A percentile compares a stretch with the other conserved stretches of the same genome.
Evolutionary conservation across 2,888 invertebrate species (phyloP).

Genomic region (Deladenus siricidicola): DNA sequence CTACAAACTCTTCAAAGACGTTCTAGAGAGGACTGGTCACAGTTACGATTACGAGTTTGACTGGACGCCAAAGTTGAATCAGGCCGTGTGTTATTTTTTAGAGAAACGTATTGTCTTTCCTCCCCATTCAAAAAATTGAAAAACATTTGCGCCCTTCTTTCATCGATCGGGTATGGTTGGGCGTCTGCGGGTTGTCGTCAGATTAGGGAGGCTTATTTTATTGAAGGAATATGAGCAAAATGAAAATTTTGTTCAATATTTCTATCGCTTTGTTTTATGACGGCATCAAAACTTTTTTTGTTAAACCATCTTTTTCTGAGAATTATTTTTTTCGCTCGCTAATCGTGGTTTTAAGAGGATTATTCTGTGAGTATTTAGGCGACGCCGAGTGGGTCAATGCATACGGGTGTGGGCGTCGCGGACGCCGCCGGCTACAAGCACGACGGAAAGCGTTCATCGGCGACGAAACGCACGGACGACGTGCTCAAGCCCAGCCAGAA

Average conservation of each 20-base stretch:
- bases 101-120: too few relatives aligned
- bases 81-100: slow-evolving; percentile 31
- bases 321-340: too few relatives aligned
- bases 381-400: slow-evolving; percentile 50
- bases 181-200: too few relatives aligned
- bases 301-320: too few relatives aligned
- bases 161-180: too few relatives aligned
- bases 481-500: slow-evolving; percentile 28
- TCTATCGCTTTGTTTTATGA: too few relatives aligned
- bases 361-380: slow-evolving; percentile 35
- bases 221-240: too few relatives aligned
- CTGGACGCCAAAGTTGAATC: slow-evolving; percentile 53
- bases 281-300: too few relatives aligned
- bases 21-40: slow-evolving; percentile 47
- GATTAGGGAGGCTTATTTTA: too few relatives aligned
- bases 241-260: too few relatives aligned
- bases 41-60: slow-evolving; percentile 54
- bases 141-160: too few relatives aligned
- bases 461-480: slow-evolving; percentile 22
- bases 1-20: slow-evolving; percentile 51
- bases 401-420: slow-evolving; percentile 32
- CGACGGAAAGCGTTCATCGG: slow-evolving; percentile 24
- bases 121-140: too few relatives aligned
- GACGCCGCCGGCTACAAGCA: slow-evolving; percentile 13
- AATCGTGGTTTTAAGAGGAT: neutral